These are phyloP conservation scores for Campoplex nolae DNA, from an alignment of 2,888 invertebrate genomes.

Conservation along the genomic window DNA sequence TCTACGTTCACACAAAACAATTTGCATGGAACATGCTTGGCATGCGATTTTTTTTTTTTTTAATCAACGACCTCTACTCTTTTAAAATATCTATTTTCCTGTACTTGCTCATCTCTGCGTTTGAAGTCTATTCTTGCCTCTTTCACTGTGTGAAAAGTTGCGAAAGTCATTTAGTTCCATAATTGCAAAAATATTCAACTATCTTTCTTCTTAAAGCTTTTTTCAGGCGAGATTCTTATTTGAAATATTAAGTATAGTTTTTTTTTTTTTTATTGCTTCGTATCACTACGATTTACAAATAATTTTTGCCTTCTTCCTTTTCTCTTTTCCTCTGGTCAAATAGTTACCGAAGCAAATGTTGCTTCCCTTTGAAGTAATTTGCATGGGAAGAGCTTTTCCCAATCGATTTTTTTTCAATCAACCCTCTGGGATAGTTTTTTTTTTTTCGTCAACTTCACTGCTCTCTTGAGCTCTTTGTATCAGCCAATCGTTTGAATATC, in stretches of 20 bases:
- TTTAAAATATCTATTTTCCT: constrained; percentile 42
- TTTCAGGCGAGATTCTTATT: not conserved
- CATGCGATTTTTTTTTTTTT: constrained; percentile 42
- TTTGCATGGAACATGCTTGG: constrained; percentile 59
- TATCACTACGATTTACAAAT: not conserved
- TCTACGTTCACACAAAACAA: constrained; percentile 45
- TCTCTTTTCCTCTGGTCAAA: not conserved
- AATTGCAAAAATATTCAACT: not conserved
- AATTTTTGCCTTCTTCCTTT: not conserved
- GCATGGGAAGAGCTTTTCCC: constrained; percentile 27
- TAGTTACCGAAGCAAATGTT: constrained; percentile 33
- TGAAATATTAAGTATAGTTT: not conserved
- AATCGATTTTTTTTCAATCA: constrained; percentile 57
- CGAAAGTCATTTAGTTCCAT: constrained; percentile 26
- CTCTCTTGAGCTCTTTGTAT: constrained; percentile 28
- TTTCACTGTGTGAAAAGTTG: constrained; percentile 19
- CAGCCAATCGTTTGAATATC: constrained; percentile 42
- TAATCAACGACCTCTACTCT: constrained; percentile 56
- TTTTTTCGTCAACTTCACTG: constrained; percentile 36
- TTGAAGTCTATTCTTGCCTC: not conserved
- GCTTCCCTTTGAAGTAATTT: constrained; percentile 53
- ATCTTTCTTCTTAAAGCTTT: not conserved
- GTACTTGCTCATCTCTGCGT: constrained; percentile 1
- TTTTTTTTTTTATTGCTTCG: not conserved
- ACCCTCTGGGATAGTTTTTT: constrained; percentile 24